Conservation (phyloP, 2,113 vertebrate species). For the Mus pahari region DNA sequence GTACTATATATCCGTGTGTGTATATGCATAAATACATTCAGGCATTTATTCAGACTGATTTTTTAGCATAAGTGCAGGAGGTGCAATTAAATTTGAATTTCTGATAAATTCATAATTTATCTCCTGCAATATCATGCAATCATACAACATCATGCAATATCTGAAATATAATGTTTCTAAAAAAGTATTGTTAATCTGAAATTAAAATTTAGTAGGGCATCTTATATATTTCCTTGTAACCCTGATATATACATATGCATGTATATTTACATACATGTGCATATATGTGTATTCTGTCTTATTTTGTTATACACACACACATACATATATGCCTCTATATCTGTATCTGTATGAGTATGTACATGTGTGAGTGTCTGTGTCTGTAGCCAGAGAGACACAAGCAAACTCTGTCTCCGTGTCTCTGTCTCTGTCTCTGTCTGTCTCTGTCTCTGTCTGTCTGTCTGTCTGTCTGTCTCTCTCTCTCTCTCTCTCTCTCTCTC, state of each 20-base stretch:
- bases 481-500: no score
- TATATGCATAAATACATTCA: neutral
- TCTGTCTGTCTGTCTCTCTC: no score
- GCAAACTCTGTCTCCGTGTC: no score
- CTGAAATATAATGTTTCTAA: neutral
- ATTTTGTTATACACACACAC: neutral
- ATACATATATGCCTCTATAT: neutral
- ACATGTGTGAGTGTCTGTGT: neutral
- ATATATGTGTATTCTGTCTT: no score
- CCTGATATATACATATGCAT: neutral
- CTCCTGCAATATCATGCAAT: neutral
- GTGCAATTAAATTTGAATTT: slow-evolving; percentile 37
- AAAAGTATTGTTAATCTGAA: slow-evolving; percentile 7
- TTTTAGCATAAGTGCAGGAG: neutral
- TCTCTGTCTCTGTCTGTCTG: no score
- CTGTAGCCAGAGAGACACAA: neutral
- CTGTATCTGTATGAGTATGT: neutral
- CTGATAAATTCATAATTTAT: neutral
- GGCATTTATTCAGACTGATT: neutral
- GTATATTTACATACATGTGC: neutral
- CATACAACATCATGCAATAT: neutral
- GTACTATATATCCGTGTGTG: neutral
- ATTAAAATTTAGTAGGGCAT: neutral
- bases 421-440: no score
- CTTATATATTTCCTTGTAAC: neutral